Evolutionary conservation across 2,113 vertebrate species (phyloP), one percentile per base, ranked within the genome.

Genomic region (Collichthys lucidus): DNA sequence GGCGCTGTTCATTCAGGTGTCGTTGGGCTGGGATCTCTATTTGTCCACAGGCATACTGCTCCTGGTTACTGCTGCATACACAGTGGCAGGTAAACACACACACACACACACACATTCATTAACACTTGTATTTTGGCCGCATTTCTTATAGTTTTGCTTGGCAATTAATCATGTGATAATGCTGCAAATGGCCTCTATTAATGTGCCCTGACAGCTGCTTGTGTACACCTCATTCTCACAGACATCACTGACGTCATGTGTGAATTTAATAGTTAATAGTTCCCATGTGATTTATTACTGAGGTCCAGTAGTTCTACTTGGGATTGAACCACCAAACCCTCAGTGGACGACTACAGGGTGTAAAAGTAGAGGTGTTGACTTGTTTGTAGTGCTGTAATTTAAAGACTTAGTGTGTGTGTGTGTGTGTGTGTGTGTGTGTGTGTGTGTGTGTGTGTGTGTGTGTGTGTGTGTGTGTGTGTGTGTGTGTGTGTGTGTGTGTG

Each of bases 21-120:
- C 97, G 17, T 75, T 98, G 80, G 97, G 97, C 31, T 99, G 97
- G 97, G 94, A 98, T 75, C 95, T 99, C 56, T 98, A 98, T 84
- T 83, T 98, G 71, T 98, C 98, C 74, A 98, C 96, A 0, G 96
- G 86, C 14, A 86, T 96, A 79, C 90, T 99, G 83, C 92, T 99
- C 55, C 86, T 94, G 24, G 95, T 99, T 84, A 99, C 98, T 20
- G 96, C 97, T 9, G 31, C 96, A 84, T 99, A 97, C 88, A 99
- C 98, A 56, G 95, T 99, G 15, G 94, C 96, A 88, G 98, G 97
- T 99, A 70, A 15, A 56, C 57, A 70, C 53, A 46, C n/a, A 50
- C 14, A 52, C 19, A 74, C 9, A 44, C 11, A 11, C 4, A 46
- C 5, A 6, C 31, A 35, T 12, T 46, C 11, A 46, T 12, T 46